These are phyloP conservation scores for Drosophila guanche DNA, from an alignment of 1,140 invertebrate genomes.

Conservation along the genomic window DNA sequence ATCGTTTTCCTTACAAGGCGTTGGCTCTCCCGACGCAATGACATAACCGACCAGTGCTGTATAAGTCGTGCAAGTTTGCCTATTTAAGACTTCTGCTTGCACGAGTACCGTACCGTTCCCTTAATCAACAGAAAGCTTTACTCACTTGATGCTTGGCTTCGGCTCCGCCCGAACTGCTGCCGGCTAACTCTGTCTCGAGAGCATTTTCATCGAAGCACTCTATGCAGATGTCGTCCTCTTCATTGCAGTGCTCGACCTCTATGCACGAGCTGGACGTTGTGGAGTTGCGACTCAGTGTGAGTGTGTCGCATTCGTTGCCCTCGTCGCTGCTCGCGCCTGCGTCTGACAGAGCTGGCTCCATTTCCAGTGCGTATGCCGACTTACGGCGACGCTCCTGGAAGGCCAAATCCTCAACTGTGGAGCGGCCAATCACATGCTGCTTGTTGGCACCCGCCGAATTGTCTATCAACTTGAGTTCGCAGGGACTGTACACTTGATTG, in stretches of 20 bases:
- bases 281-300: constrained; percentile 49
- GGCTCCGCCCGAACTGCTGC: constrained; percentile 1
- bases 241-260: constrained; percentile 30
- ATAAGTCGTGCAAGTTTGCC: too few relatives aligned
- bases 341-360: constrained; percentile 69
- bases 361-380: constrained; percentile 61
- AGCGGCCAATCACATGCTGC: constrained; percentile 45
- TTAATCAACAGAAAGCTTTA: background rate
- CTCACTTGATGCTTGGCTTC: constrained; percentile 45
- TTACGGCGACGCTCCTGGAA: constrained; percentile 39
- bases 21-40: constrained; percentile 7
- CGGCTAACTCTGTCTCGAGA: constrained; percentile 18
- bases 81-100: too few relatives aligned
- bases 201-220: constrained; percentile 34
- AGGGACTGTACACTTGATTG: constrained; percentile 60
- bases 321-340: constrained; percentile 57
- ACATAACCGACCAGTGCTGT: background rate
- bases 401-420: constrained; percentile 12
- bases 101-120: too few relatives aligned
- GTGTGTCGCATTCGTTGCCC: constrained; percentile 51
- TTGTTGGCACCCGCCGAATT: constrained; percentile 49
- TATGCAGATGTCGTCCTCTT: constrained; percentile 47
- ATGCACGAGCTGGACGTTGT: constrained; percentile 53
- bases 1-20: constrained; percentile 42
- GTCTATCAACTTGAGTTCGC: constrained; percentile 70